A percentile compares a stretch with the other conserved stretches of the same genome.
phyloP scores from a whole-genome alignment of 2,797 vertebrate species.

The Hipposideros larvatus region DNA sequence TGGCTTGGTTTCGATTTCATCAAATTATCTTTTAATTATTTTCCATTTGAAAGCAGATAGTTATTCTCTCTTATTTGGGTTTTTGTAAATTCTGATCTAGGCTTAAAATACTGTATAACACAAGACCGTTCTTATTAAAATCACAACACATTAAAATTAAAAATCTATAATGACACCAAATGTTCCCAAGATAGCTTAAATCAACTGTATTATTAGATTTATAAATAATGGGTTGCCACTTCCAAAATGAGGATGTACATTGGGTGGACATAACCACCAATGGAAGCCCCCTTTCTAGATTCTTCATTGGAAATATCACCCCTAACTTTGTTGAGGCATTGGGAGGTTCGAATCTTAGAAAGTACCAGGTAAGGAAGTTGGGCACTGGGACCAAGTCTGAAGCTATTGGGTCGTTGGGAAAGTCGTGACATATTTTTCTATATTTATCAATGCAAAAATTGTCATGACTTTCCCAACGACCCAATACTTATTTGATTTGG shows the following conservation, averaged over 20 bases:
- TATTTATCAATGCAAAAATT: too few species aligned
- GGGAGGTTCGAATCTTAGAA: background rate
- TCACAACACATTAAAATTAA: background rate
- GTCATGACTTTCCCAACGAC: too few species aligned
- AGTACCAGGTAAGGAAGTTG: background rate
- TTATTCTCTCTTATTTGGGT: background rate
- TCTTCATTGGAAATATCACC: background rate
- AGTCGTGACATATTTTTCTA: too few species aligned
- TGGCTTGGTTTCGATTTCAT: slow-evolving; percentile 67
- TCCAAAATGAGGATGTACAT: background rate
- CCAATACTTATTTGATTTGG: background rate
- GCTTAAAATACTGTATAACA: background rate
- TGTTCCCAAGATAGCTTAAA: background rate
- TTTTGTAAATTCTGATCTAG: slow-evolving; percentile 38
- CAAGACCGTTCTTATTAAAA: slow-evolving; percentile 34
- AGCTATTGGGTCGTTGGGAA: background rate
- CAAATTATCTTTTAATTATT: slow-evolving; percentile 69
- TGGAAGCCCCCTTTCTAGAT: background rate
- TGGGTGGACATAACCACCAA: background rate
- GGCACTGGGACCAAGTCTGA: background rate
- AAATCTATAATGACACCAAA: background rate
- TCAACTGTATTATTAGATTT: background rate
- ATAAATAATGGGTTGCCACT: background rate
- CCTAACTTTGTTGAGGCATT: background rate
- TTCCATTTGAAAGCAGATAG: slow-evolving; percentile 55